These are phyloP conservation scores for Rhagologus leucostigma DNA, from an alignment of 2,113 vertebrate genomes.

Conservation along the genomic window DNA sequence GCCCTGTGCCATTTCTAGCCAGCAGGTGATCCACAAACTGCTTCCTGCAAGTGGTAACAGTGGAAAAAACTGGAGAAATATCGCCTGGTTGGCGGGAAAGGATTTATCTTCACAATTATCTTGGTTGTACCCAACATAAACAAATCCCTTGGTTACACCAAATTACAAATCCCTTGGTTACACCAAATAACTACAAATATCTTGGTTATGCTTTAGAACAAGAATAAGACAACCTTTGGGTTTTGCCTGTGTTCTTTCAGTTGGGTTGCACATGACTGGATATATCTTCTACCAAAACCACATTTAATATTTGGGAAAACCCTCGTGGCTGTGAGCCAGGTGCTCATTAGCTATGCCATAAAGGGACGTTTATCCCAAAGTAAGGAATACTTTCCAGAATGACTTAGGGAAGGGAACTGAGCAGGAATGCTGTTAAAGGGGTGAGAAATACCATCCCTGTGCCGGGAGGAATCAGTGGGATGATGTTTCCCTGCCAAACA, in stretches of 20 bases:
- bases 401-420: fast-evolving
- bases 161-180: too few relatives aligned
- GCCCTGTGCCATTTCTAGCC: neutral
- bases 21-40: neutral
- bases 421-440: neutral
- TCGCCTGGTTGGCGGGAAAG: neutral
- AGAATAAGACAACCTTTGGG: neutral
- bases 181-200: neutral
- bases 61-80: fast-evolving
- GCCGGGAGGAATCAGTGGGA: neutral
- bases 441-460: fast-evolving
- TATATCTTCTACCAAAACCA: neutral
- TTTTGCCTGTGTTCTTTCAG: neutral
- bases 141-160: neutral
- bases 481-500: neutral
- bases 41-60: fast-evolving
- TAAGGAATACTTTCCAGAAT: neutral
- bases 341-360: fast-evolving
- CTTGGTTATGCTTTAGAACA: fast-evolving
- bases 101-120: neutral
- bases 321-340: fast-evolving
- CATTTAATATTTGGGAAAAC: neutral
- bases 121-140: neutral
- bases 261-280: fast-evolving
- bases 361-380: fast-evolving